Conservation (phyloP, 2,888 invertebrate genomes). For the Drepana falcataria region DNA sequence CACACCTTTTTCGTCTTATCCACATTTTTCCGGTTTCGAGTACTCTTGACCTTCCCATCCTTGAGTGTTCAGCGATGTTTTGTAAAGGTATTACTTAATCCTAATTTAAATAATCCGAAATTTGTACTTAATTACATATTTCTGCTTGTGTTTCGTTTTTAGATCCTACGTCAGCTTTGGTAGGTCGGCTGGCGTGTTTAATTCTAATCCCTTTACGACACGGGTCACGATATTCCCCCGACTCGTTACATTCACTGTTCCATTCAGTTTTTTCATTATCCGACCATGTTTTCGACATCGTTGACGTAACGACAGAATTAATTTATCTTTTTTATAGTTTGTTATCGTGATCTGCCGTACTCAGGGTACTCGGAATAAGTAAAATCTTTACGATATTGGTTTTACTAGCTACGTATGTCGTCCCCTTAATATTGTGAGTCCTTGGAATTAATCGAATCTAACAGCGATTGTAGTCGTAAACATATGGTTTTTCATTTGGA, state of each 20-base stretch:
- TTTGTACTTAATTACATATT: too few relatives aligned
- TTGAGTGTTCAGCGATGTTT: too few relatives aligned
- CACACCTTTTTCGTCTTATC: too few relatives aligned
- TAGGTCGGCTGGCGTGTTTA: background rate
- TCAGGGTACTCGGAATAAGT: background rate
- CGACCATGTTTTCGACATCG: background rate
- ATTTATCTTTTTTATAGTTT: background rate
- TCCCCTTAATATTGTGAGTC: background rate
- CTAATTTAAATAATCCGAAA: too few relatives aligned
- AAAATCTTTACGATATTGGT: background rate
- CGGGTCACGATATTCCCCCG: background rate
- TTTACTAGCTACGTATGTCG: background rate
- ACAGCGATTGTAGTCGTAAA: too few relatives aligned
- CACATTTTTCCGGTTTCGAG: too few relatives aligned
- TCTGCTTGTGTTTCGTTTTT: background rate
- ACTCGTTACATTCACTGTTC: background rate
- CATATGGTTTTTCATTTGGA: too few relatives aligned
- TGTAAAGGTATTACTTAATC: too few relatives aligned
- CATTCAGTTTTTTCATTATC: background rate
- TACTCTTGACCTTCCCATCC: too few relatives aligned
- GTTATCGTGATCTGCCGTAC: background rate
- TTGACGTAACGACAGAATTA: background rate
- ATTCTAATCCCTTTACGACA: background rate
- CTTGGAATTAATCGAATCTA: too few relatives aligned
- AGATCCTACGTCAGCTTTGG: background rate